phyloP scores from a whole-genome alignment of 2,113 vertebrate species.

The Dromaius novaehollandiae region DNA sequence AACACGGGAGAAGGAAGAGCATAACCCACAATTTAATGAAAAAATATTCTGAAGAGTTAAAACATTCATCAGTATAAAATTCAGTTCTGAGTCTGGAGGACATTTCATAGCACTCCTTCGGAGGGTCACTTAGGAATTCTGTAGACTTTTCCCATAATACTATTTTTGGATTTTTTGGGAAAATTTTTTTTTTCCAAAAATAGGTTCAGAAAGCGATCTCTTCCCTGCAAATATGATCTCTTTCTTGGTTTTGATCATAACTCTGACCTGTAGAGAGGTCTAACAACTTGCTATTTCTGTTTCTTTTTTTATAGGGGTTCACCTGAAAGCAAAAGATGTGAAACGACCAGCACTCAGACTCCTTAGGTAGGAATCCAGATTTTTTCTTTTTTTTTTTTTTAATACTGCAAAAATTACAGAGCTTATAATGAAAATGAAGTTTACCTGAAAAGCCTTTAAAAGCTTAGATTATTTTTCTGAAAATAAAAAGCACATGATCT shows the following conservation, averaged over 20 bases:
- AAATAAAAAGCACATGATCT: not conserved
- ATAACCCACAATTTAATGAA: not conserved
- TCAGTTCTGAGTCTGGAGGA: not conserved
- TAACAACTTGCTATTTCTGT: not conserved
- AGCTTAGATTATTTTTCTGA: not conserved
- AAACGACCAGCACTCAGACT: not conserved
- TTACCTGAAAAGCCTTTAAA: slow-evolving; percentile 12
- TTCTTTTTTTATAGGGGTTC: not conserved
- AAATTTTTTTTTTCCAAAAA: too few species aligned
- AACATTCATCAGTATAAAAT: not conserved
- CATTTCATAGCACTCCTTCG: not conserved
- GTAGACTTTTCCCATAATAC: not conserved
- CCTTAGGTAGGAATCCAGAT: not conserved
- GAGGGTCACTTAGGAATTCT: not conserved
- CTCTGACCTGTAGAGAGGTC: not conserved
- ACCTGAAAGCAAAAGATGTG: not conserved
- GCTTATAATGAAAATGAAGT: not conserved
- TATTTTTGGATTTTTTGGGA: not conserved
- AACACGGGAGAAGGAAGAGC: not conserved
- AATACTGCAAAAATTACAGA: not conserved
- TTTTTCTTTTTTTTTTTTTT: not conserved
- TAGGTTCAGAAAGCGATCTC: not conserved
- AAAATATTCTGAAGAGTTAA: not conserved
- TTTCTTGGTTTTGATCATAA: not conserved
- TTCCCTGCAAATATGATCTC: not conserved